phyloP scores from a whole-genome alignment of 2,797 vertebrate genomes.

The Ctenopoma kingsleyae region DNA sequence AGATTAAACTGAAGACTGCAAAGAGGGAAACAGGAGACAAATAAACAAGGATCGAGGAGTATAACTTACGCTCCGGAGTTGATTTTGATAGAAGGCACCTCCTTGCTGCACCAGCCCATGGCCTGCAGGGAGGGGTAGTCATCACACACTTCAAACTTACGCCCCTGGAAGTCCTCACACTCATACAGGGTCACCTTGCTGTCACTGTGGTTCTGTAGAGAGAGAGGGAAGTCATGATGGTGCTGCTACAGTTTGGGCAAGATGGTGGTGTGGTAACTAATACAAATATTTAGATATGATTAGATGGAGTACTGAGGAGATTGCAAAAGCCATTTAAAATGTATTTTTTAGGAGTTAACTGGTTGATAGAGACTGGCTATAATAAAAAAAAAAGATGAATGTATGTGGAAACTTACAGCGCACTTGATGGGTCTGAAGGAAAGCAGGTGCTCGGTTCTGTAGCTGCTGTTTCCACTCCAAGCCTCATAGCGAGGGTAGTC shows the following conservation, averaged over 20 bases:
- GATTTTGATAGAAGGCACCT: slow-evolving; percentile 95
- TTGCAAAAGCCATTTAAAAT: neutral
- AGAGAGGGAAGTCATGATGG: neutral
- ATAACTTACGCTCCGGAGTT: slow-evolving; percentile 93
- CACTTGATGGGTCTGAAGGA: slow-evolving; percentile 95
- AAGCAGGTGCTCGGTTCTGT: slow-evolving; percentile 94
- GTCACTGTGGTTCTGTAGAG: slow-evolving; percentile 87
- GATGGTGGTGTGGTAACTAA: neutral
- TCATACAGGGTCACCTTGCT: slow-evolving; percentile 94
- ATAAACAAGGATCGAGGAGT: neutral
- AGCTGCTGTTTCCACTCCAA: slow-evolving; percentile 95
- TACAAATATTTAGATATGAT: neutral
- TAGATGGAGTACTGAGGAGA: neutral
- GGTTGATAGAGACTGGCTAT: neutral
- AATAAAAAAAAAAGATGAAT: neutral
- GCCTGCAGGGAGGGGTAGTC: slow-evolving; percentile 97
- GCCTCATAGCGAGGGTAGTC: slow-evolving; percentile 95
- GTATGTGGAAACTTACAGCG: slow-evolving; percentile 84
- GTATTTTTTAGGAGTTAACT: too few relatives aligned
- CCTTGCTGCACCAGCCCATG: slow-evolving; percentile 97
- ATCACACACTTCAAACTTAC: slow-evolving; percentile 94
- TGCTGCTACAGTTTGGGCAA: neutral
- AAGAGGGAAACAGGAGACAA: neutral
- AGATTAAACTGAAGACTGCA: neutral
- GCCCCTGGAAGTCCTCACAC: slow-evolving; percentile 95